A percentile compares a stretch with the other conserved stretches of the same genome.
Evolutionary conservation across 1,140 invertebrate species (phyloP).

Genomic region (Drosophila pruinosa): DNA sequence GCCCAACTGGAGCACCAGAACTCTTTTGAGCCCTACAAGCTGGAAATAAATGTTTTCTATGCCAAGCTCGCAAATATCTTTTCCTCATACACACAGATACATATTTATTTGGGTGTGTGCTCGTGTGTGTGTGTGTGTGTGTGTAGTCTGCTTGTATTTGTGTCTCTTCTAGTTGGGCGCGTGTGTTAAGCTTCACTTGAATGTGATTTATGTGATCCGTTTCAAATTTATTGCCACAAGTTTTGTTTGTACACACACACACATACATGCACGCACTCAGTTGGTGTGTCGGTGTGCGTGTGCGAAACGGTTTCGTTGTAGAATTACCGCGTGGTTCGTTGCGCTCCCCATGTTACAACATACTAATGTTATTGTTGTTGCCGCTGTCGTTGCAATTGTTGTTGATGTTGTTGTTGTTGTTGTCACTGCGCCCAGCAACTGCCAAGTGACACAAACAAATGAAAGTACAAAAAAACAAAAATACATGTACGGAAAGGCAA

Average conservation of each 20-base stretch:
- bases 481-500: constrained; percentile 14
- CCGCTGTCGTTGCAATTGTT: constrained; percentile 38
- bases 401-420: constrained; percentile 28
- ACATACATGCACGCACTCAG: not conserved
- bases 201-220: constrained; percentile 81
- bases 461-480: constrained; percentile 39
- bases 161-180: constrained; percentile 73
- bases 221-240: constrained; percentile 75
- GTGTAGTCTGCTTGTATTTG: constrained; percentile 28
- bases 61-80: constrained; percentile 29
- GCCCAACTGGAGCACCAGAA: not conserved
- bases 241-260: constrained; percentile 61
- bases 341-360: constrained; percentile 33
- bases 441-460: constrained; percentile 70
- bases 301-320: constrained; percentile 58
- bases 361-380: constrained; percentile 42
- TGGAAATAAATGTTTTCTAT: constrained; percentile 48
- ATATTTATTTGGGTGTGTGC: not conserved
- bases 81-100: constrained; percentile 18
- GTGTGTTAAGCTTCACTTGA: constrained; percentile 81
- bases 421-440: constrained; percentile 40
- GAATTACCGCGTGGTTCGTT: constrained; percentile 66
- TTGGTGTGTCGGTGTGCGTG: constrained; percentile 12
- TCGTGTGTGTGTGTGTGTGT: constrained; percentile 20
- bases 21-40: constrained; percentile 29